phyloP scores from a whole-genome alignment of 2,888 invertebrate species.

The Trilocha varians region DNA sequence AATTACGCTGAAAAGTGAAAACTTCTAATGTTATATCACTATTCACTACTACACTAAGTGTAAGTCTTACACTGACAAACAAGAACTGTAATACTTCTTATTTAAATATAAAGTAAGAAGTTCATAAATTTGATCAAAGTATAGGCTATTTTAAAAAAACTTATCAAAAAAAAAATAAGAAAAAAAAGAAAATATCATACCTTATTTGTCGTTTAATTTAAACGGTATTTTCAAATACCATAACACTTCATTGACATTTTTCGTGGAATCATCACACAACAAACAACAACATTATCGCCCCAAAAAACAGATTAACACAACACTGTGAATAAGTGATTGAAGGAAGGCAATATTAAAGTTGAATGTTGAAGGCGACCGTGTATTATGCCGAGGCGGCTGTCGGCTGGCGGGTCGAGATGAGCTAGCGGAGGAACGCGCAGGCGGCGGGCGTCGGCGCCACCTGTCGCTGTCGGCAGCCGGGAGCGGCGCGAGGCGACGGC shows the following conservation, averaged over 20 bases:
- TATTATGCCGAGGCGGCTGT: constrained; percentile 19
- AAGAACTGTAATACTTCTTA: too few relatives aligned
- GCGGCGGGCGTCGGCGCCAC: constrained; percentile 57
- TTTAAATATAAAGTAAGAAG: too few relatives aligned
- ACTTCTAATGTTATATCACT: too few relatives aligned
- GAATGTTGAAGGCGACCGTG: constrained; percentile 39
- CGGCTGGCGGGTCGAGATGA: constrained; percentile 23
- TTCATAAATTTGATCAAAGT: too few relatives aligned
- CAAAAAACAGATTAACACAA: constrained; percentile 34
- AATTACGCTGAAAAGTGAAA: too few relatives aligned
- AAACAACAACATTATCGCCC: constrained; percentile 7
- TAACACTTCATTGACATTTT: constrained; percentile 22
- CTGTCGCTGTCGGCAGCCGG: constrained; percentile 41
- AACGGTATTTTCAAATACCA: constrained; percentile 25
- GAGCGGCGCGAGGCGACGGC: constrained; percentile 17
- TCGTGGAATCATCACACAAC: constrained; percentile 14
- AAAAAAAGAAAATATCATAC: not conserved
- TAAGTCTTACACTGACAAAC: too few relatives aligned
- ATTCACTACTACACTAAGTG: too few relatives aligned
- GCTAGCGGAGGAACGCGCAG: constrained; percentile 43
- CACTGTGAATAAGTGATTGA: constrained; percentile 37
- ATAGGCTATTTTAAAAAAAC: not conserved
- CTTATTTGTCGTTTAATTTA: constrained; percentile 9
- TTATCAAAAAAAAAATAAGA: not conserved
- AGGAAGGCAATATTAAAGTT: constrained; percentile 46